These are phyloP conservation scores for Lithosia quadra DNA, from an alignment of 2,888 invertebrate species.

Conservation along the genomic window DNA sequence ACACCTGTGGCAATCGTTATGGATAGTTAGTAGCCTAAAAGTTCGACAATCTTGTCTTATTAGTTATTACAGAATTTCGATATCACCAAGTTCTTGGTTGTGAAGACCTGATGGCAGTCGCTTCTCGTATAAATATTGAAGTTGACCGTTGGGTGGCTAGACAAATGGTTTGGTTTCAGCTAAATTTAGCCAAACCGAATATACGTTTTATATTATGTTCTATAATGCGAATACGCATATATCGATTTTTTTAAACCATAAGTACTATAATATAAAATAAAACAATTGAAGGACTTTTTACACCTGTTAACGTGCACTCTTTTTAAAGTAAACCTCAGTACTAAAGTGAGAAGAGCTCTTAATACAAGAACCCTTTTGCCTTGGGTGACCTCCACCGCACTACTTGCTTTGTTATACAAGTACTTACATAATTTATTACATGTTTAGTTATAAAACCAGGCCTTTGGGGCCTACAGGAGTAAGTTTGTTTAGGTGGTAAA, in stretches of 20 bases:
- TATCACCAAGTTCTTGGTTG: not conserved
- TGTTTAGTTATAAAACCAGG: conserved; percentile 35
- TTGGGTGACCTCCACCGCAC: conserved; percentile 43
- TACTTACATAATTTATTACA: conserved; percentile 37
- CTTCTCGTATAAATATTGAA: no score
- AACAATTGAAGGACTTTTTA: conserved; percentile 39
- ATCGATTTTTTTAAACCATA: no score
- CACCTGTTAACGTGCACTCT: conserved; percentile 49
- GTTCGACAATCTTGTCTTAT: no score
- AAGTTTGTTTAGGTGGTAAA: conserved; percentile 43
- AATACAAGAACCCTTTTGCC: conserved; percentile 58
- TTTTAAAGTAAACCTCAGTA: conserved; percentile 52
- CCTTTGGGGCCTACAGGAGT: conserved; percentile 25
- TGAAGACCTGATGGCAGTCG: not conserved
- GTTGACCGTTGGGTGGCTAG: no score
- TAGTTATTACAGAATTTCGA: no score
- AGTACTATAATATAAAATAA: conserved; percentile 23
- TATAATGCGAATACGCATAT: no score
- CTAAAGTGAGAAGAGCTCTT: conserved; percentile 52
- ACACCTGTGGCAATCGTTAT: not conserved
- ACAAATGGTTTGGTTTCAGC: no score
- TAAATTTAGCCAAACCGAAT: no score
- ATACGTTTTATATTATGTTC: no score
- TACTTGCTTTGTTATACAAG: conserved; percentile 37
- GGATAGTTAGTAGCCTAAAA: not conserved